Base-by-base conservation (phyloP, 2,113 vertebrate species). In the Pimephales promelas region DNA sequence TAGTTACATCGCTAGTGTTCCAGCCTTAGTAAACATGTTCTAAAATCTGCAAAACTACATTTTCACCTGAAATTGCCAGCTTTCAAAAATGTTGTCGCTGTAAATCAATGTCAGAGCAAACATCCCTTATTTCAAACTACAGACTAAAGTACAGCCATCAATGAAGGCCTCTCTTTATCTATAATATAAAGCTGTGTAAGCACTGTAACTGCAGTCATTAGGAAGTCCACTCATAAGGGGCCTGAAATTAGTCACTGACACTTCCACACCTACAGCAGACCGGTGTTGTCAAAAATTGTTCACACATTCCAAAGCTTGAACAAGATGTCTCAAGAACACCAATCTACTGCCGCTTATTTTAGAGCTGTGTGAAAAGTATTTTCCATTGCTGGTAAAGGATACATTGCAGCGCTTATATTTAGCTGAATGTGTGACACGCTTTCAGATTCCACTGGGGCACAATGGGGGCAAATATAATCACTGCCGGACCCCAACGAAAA, bases 381-480 rank as follows among this genome's bases (percentile, higher is more conserved):
- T 92, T 92, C 91, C 90, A 90, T 77, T 80, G 62, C 64, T 16
- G 16, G 43, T 1, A 57, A 85, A 85, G 84, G 87, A 88, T 86
- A 82, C 49, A 77, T 73, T 56, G n/a, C 86, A 64, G 26, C 71
- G 73, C 88, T 90, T 93, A 92, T 90, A 91, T 91, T 93, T 91
- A 93, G 92, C 90, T 90, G 76, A 90, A 90, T 89, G 90, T 81
- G 88, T 74, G 84, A 54, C 62, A 70, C 83, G 71, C 26, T 76
- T 68, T 59, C 59, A 52, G 62, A 81, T 36, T 87, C 54, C 24
- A 24, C 13, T 68, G 52, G 68, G 59, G 80, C 59, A 85, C 66
- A 84, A 45, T 81, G 31, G 24, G 47, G 28, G 26, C 52, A 20
- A 56, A 62, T 28, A 36, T 36, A 45, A 28, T 34, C 31, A 68